Evolutionary conservation across 1,140 invertebrate genomes (phyloP), one percentile per base, ranked within the genome.

Genomic region (Zaprionus lachaisei): DNA sequence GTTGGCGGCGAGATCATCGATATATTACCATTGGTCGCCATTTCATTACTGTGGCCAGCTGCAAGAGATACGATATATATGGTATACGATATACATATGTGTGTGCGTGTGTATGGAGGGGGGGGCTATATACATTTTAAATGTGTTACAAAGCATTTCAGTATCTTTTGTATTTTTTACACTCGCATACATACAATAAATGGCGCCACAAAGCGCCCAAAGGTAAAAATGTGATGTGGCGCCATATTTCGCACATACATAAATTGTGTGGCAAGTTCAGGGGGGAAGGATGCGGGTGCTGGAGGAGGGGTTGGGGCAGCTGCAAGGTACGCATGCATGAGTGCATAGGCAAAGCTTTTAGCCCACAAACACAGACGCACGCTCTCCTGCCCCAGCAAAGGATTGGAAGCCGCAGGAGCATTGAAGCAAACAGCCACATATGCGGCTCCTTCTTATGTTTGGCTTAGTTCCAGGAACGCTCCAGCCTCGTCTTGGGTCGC

Each of bases 1-100:
- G 92, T 93, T 77, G 92, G 92, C 80, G 92, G 92, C 84, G 92
- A 93, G 91, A 93, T 93, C 91, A 93, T 93, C 92, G 92, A 93
- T 76, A 92, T 81, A 81, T 92, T 85, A 93, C 83, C 92, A 90
- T 83, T 85, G 82, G 91, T 91, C 85, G 92, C 92, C 92, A 93
- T 93, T 89, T 91, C 92, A 93, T 92, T 82, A 83, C 72, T 92
- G 82, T 92, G 92, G 92, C 92, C 81, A 89, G 91, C 92, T 92
- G 66, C 31, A 85, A 65, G 41, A 72, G 38, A 61, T 49, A 63
- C 41, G n/a, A 41, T n/a, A 41, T 15, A 41, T 41, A n/a, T n/a
- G 15, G 58, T 11, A 34, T 3, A 34, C 9, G 31, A 34, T 34
- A 14, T 26, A 14, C 22, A 24, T 14, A 17, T 41, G 55, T 11